phyloP scores from a whole-genome alignment of 2,888 invertebrate species.

The Epistrophe grossulariae region DNA sequence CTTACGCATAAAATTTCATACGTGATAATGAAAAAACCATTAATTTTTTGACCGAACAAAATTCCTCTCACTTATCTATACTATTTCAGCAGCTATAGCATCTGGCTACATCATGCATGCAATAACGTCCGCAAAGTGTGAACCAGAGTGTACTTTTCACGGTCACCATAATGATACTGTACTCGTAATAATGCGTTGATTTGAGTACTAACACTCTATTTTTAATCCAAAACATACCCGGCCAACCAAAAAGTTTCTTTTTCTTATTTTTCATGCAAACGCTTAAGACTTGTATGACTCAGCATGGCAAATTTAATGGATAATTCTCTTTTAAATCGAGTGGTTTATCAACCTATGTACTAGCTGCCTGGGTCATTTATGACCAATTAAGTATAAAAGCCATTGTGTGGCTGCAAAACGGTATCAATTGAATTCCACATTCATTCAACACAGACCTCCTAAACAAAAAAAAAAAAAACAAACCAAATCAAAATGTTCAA shows the following conservation, averaged over 20 bases:
- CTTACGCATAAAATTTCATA: neutral
- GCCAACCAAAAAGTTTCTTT: neutral
- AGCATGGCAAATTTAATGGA: neutral
- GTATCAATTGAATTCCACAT: constrained; percentile 65
- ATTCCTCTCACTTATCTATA: constrained; percentile 3
- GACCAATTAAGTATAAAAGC: constrained; percentile 43
- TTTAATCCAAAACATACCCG: neutral
- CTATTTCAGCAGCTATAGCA: neutral
- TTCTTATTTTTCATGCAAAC: too few species aligned
- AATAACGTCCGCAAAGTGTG: constrained; percentile 46
- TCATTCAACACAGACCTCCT: constrained; percentile 81
- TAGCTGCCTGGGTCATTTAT: constrained; percentile 9
- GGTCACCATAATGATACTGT: constrained; percentile 45
- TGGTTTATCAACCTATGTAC: neutral
- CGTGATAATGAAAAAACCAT: constrained; percentile 39
- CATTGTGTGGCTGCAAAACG: constrained; percentile 36
- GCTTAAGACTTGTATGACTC: constrained; percentile 5
- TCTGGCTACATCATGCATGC: constrained; percentile 48
- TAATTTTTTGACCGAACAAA: constrained; percentile 45
- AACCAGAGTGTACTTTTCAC: constrained; percentile 50
- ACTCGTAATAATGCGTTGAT: constrained; percentile 7
- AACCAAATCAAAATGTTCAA: constrained; percentile 83
- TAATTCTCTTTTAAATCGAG: too few species aligned
- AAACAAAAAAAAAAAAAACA: constrained; percentile 51
- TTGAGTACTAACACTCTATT: neutral